These are phyloP conservation scores for Paelopatides confundens DNA, from an alignment of 53 echinoderm and acorn worm genomes.

Conservation along the genomic window DNA sequence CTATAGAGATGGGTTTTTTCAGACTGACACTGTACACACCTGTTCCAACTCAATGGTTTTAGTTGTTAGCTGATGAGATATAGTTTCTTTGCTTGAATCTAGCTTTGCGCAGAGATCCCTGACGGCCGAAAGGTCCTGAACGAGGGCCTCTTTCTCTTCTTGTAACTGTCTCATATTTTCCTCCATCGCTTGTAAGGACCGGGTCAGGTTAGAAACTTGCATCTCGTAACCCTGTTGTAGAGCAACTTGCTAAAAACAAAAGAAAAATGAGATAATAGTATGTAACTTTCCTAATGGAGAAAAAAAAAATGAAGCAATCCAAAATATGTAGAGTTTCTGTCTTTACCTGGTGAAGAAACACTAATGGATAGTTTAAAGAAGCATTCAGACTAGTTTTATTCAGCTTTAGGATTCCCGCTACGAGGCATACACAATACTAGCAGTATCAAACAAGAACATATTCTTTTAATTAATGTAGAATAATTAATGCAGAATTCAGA, in stretches of 20 bases:
- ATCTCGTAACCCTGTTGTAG: conserved; percentile 89
- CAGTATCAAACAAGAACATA: too few species aligned
- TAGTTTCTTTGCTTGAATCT: conserved; percentile 88
- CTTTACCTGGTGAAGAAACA: too few species aligned
- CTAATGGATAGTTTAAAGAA: too few species aligned
- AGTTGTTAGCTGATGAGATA: conserved; percentile 89
- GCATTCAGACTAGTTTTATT: too few species aligned
- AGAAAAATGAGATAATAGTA: not conserved
- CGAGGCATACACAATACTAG: too few species aligned
- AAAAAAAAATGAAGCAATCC: too few species aligned
- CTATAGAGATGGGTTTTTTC: too few species aligned
- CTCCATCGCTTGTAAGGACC: conserved; percentile 89
- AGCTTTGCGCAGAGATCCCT: conserved; percentile 93
- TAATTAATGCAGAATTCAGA: too few species aligned
- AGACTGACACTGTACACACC: conserved; percentile 54
- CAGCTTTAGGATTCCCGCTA: too few species aligned
- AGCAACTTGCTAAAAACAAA: conserved; percentile 70
- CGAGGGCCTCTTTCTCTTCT: conserved; percentile 85
- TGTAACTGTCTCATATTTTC: conserved; percentile 81
- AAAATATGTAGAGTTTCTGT: too few species aligned
- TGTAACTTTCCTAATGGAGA: too few species aligned
- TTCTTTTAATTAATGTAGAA: too few species aligned
- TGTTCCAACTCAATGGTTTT: conserved; percentile 91
- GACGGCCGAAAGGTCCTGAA: conserved; percentile 89
- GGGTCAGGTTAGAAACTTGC: conserved; percentile 91